A percentile compares a stretch with the other conserved stretches of the same genome.
These are phyloP conservation scores for Tinea trinotella DNA, from an alignment of 2,888 invertebrate genomes.

Conservation along the genomic window DNA sequence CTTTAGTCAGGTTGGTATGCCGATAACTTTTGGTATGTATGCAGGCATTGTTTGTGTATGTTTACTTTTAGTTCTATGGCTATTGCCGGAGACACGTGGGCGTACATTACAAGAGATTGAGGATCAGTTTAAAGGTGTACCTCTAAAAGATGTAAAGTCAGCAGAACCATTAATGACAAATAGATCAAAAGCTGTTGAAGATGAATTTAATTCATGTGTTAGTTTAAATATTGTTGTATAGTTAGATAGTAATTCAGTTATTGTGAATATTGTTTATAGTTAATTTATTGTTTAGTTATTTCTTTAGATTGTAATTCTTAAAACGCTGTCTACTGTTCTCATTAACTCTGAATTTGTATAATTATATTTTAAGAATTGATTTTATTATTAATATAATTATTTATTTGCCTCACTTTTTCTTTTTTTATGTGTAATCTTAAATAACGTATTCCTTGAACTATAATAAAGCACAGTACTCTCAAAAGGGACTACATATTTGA, in stretches of 20 bases:
- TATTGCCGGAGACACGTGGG: slow-evolving; percentile 49
- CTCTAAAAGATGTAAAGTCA: slow-evolving; percentile 33
- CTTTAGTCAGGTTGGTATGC: slow-evolving; percentile 35
- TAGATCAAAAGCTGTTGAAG: neutral
- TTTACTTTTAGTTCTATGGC: slow-evolving; percentile 35
- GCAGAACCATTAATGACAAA: slow-evolving; percentile 23
- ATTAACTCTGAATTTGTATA: slow-evolving; percentile 2
- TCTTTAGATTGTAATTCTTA: neutral
- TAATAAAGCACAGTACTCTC: too few species aligned
- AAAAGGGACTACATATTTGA: too few species aligned
- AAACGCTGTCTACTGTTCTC: neutral
- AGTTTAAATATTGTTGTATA: neutral
- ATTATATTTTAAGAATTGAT: too few species aligned
- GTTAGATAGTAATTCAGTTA: too few species aligned
- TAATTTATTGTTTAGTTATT: neutral
- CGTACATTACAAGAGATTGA: slow-evolving; percentile 50
- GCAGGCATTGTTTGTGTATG: slow-evolving; percentile 39
- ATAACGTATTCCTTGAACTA: too few species aligned
- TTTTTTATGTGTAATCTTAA: too few species aligned
- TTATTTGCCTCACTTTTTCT: neutral
- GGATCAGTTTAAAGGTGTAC: slow-evolving; percentile 43
- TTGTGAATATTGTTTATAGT: too few species aligned
- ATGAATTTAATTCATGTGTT: slow-evolving; percentile 1
- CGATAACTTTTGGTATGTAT: slow-evolving; percentile 43
- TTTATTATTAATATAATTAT: neutral